Evolutionary conservation across 1,140 invertebrate genomes (phyloP).

Genomic region (Pseudomyrmex concolor): DNA sequence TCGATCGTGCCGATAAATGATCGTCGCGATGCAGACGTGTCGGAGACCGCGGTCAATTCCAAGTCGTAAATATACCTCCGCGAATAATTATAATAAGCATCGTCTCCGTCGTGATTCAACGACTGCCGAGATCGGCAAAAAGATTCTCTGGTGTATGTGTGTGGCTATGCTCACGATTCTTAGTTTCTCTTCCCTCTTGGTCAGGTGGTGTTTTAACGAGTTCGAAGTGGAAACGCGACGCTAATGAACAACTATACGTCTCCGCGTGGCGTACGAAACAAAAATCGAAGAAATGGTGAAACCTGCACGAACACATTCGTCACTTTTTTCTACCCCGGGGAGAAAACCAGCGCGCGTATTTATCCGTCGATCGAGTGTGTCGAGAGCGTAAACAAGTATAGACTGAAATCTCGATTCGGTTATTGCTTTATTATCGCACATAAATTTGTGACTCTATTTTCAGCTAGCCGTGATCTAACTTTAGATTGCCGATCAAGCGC

Average conservation of each 20-base stretch:
- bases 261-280: background rate
- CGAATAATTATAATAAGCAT: conserved; percentile 6
- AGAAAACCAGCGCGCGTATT: conserved; percentile 30
- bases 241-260: conserved; percentile 9
- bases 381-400: conserved; percentile 44
- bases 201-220: conserved; percentile 1
- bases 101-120: background rate
- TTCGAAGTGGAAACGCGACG: conserved; percentile 20
- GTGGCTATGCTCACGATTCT: background rate
- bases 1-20: conserved; percentile 10
- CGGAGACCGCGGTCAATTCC: background rate
- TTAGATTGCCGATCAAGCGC: conserved; percentile 48
- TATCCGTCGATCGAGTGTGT: conserved; percentile 35
- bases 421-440: conserved; percentile 32
- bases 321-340: background rate
- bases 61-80: no score
- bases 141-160: no score
- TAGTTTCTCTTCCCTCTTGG: background rate
- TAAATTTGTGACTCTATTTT: conserved; percentile 57
- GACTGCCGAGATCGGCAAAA: conserved; percentile 10
- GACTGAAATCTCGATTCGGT: background rate
- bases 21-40: background rate
- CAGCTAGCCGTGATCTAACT: conserved; percentile 42
- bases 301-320: conserved; percentile 51
- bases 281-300: background rate